Base-by-base conservation (phyloP, 2,888 invertebrate genomes). In the Cactoblastis cactorum region DNA sequence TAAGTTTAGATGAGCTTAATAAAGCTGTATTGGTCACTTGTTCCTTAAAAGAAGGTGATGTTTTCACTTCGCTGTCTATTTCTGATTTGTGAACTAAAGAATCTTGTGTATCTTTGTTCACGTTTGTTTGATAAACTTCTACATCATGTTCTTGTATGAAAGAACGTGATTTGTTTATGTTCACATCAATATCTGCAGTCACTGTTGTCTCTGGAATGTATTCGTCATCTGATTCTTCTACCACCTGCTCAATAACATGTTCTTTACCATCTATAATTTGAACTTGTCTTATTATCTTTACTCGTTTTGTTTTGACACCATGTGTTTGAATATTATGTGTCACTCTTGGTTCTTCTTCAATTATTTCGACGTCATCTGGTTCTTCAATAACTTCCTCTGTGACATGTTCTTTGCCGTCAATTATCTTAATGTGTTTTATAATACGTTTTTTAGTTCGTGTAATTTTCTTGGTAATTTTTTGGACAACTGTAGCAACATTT, bases 361-460 rank as follows among this genome's bases (percentile, higher is more conserved):
- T 91, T 8, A 94, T 88, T 80, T 95, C 94, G 2, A 94, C 85
- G 73, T 93, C 93, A 67, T 95, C 96, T 0, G 96, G 96, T 75
- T 96, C 96, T 69, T 96, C 96, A 37, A 96, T 90, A 0, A 96
- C 81, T 83, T 96, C 96, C 78, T 96, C 96, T 4, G 94, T 94
- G 0, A 95, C 92, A 55, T 94, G 94, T 81, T 96, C 96, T 79
- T 95, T 94, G 0, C 96, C 96, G 72, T 96, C 94, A 52, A 96
- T 92, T 4, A 96, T 93, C 72, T 94, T 93, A 12, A 95, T 92
- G 61, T 94, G 93, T 62, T 93, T 92, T 38, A 96, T 94, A 14
- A 96, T 94, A 61, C 94, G 92, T 53, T 93, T 91, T 19, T 93
- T 94, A 64, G 93, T 94, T 55, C 93, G 91, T 22, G 95, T 94